A percentile compares a stretch with the other conserved stretches of the same genome.
phyloP scores from a whole-genome alignment of 2,888 invertebrate species.

The Ornithoptera alexandrae region DNA sequence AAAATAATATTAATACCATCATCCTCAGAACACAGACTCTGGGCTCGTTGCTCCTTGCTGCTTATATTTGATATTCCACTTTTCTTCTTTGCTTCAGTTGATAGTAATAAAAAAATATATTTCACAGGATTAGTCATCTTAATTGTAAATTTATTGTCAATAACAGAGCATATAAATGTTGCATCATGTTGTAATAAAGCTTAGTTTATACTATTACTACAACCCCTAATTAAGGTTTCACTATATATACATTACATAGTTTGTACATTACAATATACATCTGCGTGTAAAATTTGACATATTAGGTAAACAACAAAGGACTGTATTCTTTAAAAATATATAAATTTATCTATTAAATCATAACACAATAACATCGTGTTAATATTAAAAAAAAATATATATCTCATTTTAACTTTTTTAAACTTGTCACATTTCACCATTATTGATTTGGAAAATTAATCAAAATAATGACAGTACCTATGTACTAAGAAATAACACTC shows the following conservation, averaged over 20 bases:
- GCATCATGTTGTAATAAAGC: not conserved
- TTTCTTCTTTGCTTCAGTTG: constrained; percentile 74
- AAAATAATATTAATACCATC: constrained; percentile 58
- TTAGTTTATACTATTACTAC: not conserved
- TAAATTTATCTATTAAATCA: no score
- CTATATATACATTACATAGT: not conserved
- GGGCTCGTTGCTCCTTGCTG: constrained; percentile 56
- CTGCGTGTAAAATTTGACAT: not conserved
- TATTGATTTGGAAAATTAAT: not conserved
- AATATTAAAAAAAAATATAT: no score
- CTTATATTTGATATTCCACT: constrained; percentile 62
- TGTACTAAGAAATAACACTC: not conserved
- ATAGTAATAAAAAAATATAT: constrained; percentile 52
- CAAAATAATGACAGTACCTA: not conserved
- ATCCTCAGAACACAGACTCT: constrained; percentile 56
- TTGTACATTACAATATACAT: not conserved
- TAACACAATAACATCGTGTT: no score
- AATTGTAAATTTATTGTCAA: not conserved
- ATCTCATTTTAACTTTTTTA: no score
- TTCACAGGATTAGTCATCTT: constrained; percentile 6
- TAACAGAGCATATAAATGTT: not conserved
- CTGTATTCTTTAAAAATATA: no score
- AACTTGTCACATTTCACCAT: not conserved
- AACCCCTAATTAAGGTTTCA: not conserved
- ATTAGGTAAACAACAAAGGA: no score